A percentile compares a stretch with the other conserved stretches of the same genome.
phyloP scores from a whole-genome alignment of 2,888 invertebrate species.

The Trichacis sp. region DNA sequence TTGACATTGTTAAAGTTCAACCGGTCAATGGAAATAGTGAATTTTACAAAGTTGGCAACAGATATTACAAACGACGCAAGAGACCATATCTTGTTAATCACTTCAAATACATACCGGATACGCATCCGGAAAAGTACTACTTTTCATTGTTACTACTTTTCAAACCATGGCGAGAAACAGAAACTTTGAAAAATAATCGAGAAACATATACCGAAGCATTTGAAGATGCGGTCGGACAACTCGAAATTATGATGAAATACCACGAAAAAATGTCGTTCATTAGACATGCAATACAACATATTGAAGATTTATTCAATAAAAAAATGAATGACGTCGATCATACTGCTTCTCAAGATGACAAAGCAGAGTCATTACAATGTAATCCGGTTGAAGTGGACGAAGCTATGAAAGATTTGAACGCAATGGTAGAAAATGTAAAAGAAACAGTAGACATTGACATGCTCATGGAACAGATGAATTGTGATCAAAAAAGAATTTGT shows the following conservation, averaged over 20 bases:
- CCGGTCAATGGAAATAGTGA: constrained; percentile 4
- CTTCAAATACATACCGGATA: constrained; percentile 23
- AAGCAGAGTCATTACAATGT: neutral
- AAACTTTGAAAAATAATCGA: constrained; percentile 25
- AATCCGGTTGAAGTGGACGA: constrained; percentile 30
- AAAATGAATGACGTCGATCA: too few species aligned
- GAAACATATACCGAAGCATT: constrained; percentile 39
- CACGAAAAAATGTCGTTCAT: too few species aligned
- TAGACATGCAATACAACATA: too few species aligned
- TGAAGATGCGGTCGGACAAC: constrained; percentile 6
- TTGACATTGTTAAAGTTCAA: constrained; percentile 23
- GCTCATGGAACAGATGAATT: constrained; percentile 46
- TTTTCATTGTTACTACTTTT: constrained; percentile 36
- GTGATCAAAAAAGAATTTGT: constrained; percentile 38
- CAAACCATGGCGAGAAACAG: constrained; percentile 31
- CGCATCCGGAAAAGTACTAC: constrained; percentile 18
- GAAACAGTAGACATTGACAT: too few species aligned
- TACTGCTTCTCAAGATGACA: too few species aligned
- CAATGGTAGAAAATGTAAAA: constrained; percentile 14
- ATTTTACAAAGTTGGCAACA: constrained; percentile 10
- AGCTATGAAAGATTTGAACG: constrained; percentile 47
- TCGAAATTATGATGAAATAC: too few species aligned
- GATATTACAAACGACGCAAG: constrained; percentile 38
- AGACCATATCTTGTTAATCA: constrained; percentile 52
- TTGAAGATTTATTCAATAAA: too few species aligned